Base-by-base conservation (phyloP, 2,888 invertebrate species). In the Tetheella fluctuosa region DNA sequence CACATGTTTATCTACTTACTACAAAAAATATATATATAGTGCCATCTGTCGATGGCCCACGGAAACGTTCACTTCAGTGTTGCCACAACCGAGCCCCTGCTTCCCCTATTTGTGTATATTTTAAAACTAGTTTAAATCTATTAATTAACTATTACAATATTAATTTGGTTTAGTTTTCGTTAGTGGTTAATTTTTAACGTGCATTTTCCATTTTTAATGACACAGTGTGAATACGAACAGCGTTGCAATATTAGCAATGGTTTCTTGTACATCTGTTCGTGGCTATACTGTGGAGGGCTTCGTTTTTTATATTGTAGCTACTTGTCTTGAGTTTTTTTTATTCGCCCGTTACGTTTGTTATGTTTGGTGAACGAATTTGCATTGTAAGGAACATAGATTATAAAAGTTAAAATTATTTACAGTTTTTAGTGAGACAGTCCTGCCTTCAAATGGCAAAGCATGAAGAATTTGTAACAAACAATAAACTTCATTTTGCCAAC, bases 151-250 rank as follows among this genome's bases (percentile, higher is more conserved):
- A 65, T 54, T 70, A 62, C 63, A 64, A 58, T 65, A 57, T 69
- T 73, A 69, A 61, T 67, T 63, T 28, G n/a, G 39, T 54, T 59
- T 69, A 73, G 66, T 65, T n/a, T 62, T 70, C 48, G 70, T 71
- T 73, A 71, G 68, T 70, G 63, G 68, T 73, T 68, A 67, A 70
- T 70, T 69, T 37, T 63, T 69, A 73, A 67, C 61, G 70, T 73
- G 73, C 73, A 74, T 70, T 70, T 73, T 42, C 69, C 61, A 73
- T 69, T 65, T 55, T 66, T 74, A 34, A 70, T 63, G 63, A 63
- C 54, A 56, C 54, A 52, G 63, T 62, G 39, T 57, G 54, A 28
- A 23, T 48, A 42, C 52, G 20, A 37, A 58, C 62, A 63, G 68
- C n/a, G 39, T 37, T 15, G 39, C 39, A 3, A 62, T 39, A 42